phyloP scores from a whole-genome alignment of 2,113 vertebrate genomes.

The Platichthys stellatus region DNA sequence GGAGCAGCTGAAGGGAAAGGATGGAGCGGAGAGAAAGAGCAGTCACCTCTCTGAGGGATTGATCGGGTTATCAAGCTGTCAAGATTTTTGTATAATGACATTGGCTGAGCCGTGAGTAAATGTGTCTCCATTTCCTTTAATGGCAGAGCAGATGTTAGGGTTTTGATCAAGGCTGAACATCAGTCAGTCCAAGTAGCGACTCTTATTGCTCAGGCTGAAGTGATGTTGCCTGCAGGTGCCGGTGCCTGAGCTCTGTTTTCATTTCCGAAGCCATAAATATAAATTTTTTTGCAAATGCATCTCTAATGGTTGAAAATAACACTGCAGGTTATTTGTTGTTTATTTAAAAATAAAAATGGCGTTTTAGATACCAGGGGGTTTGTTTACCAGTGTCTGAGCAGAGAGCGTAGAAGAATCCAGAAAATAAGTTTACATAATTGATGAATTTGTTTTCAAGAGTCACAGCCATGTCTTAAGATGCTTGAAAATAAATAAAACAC shows the following conservation, averaged over 20 bases:
- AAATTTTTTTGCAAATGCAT: neutral
- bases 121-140: slow-evolving; percentile 20
- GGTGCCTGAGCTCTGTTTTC: neutral
- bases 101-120: slow-evolving; percentile 22
- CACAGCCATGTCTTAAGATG: too few species aligned
- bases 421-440: too few species aligned
- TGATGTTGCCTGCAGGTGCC: slow-evolving; percentile 8
- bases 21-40: slow-evolving; percentile 15
- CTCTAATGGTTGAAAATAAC: neutral
- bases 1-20: neutral
- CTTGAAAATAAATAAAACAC: too few species aligned
- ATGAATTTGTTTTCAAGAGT: too few species aligned
- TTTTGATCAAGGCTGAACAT: slow-evolving; percentile 43
- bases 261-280: slow-evolving; percentile 1
- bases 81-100: slow-evolving; percentile 45
- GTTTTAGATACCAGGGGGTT: too few species aligned
- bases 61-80: slow-evolving; percentile 22
- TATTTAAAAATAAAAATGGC: too few species aligned
- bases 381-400: too few species aligned
- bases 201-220: neutral
- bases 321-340: too few species aligned
- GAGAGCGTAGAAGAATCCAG: too few species aligned
- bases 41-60: slow-evolving; percentile 33
- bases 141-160: slow-evolving; percentile 18
- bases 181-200: slow-evolving; percentile 17